These are phyloP conservation scores for Chromoteleia sp. DNA, from an alignment of 2,888 invertebrate genomes.

Conservation along the genomic window DNA sequence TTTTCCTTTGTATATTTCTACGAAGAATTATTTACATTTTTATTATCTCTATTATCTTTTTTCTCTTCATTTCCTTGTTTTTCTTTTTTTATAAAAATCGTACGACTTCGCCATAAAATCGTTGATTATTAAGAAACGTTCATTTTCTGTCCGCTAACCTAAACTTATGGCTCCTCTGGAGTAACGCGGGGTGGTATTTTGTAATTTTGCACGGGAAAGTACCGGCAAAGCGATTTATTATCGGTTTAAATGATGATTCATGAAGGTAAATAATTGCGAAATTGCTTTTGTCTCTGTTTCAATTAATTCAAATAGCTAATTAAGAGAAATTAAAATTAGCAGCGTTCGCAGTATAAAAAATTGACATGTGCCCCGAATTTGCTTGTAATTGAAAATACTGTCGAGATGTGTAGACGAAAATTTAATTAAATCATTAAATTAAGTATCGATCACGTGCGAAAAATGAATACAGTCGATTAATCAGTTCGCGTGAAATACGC, in stretches of 20 bases:
- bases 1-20: no score
- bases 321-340: constrained; percentile 34
- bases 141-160: constrained; percentile 11
- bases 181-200: constrained; percentile 17
- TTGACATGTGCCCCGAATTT: no score
- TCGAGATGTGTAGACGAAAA: no score
- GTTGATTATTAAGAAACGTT: constrained; percentile 29
- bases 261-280: constrained; percentile 31
- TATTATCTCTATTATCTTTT: no score
- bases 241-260: constrained; percentile 36
- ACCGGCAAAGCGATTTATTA: constrained; percentile 38
- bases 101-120: constrained; percentile 11
- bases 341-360: no score
- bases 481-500: no score
- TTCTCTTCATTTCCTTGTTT: no score
- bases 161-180: constrained; percentile 29
- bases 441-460: no score
- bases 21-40: no score
- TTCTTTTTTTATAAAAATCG: constrained; percentile 5
- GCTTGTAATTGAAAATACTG: no score
- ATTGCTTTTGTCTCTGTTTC: constrained; percentile 33
- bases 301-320: constrained; percentile 37
- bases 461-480: no score
- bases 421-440: no score
- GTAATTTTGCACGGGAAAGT: constrained; percentile 23